phyloP scores from a whole-genome alignment of 2,113 vertebrate genomes.

The Amazona guildingii region DNA sequence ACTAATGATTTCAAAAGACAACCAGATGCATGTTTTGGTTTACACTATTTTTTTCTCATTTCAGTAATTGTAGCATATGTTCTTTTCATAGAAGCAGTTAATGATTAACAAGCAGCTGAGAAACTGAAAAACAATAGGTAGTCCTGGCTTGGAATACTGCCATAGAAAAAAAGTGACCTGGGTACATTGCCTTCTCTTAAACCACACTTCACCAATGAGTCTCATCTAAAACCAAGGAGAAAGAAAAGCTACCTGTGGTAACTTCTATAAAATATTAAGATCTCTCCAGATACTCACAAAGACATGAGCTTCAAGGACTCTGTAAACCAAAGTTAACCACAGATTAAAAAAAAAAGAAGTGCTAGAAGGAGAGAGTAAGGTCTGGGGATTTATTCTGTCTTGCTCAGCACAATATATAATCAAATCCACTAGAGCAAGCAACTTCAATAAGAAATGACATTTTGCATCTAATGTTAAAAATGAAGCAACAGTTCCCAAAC shows the following conservation, averaged over 20 bases:
- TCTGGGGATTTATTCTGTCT: background rate
- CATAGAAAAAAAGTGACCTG: background rate
- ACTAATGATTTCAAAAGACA: conserved; percentile 51
- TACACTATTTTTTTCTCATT: background rate
- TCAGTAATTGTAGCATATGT: background rate
- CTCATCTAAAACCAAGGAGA: background rate
- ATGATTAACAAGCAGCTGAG: background rate
- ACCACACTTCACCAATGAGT: background rate
- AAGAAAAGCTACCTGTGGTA: background rate
- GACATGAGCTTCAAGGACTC: background rate
- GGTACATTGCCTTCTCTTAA: background rate
- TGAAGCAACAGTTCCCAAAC: background rate
- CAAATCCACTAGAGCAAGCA: background rate
- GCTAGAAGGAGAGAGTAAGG: background rate
- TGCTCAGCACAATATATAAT: background rate
- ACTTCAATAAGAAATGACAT: background rate
- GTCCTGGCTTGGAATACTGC: background rate
- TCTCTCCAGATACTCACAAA: background rate
- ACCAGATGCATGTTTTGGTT: background rate
- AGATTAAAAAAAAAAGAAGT: background rate
- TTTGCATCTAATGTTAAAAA: background rate
- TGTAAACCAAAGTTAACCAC: background rate
- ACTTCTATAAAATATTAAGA: background rate
- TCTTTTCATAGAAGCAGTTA: background rate
- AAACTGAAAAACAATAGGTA: background rate